Evolutionary conservation across 2,113 vertebrate species (phyloP).

Genomic region (Muntiacus muntjak): DNA sequence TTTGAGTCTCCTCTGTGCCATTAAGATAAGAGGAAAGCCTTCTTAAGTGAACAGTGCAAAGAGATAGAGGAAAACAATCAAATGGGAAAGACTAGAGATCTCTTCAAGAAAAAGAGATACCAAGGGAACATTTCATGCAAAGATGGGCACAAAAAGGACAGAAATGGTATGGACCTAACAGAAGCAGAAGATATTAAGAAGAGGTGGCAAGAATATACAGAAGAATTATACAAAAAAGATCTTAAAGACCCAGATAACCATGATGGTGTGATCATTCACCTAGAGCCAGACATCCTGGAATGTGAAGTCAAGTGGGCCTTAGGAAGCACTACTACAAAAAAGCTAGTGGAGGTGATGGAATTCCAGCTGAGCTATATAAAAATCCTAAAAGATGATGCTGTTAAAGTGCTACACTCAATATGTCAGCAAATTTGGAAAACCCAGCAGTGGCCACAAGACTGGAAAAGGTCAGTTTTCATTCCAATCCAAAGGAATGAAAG

Average conservation of each 20-base stretch:
- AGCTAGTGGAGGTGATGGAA: background rate
- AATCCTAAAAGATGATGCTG: background rate
- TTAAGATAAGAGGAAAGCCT: background rate
- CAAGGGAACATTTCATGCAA: background rate
- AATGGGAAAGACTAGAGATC: background rate
- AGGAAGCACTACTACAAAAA: background rate
- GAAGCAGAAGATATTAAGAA: background rate
- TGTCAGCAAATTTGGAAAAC: background rate
- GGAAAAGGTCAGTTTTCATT: background rate
- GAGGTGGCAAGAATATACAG: background rate
- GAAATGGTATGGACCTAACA: background rate
- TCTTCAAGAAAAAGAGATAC: background rate
- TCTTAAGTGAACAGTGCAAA: background rate
- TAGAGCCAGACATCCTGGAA: background rate
- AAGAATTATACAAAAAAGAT: background rate
- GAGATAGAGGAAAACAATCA: background rate
- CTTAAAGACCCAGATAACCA: background rate
- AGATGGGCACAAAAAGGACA: background rate
- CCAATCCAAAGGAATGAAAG: background rate
- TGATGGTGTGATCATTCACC: background rate
- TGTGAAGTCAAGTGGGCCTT: background rate
- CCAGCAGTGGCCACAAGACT: background rate
- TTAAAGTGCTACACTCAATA: background rate
- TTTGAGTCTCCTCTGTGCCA: background rate
- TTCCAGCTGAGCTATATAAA: background rate